Percentiles rank a stretch among this genome's conserved stretches.
Conservation (phyloP, 2,888 invertebrate species). For the Lycophotia porphyrea region DNA sequence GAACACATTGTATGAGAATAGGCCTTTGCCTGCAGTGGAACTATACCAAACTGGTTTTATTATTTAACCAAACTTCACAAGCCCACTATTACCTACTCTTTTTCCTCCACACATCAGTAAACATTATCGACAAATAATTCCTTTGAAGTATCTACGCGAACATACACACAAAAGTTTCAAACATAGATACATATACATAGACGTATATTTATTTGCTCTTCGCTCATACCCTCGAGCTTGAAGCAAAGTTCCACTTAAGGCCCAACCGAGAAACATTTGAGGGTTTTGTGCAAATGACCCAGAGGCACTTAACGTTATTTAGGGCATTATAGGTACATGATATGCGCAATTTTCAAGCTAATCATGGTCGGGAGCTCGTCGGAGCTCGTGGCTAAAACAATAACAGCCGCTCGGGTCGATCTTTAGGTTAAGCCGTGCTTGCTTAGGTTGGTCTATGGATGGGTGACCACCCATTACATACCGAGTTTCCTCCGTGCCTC, state of each 20-base stretch:
- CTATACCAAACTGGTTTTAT: background rate
- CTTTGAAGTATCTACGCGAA: slow-evolving; percentile 33
- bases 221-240: slow-evolving; percentile 35
- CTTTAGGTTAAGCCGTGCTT: too few relatives aligned
- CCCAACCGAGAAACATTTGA: slow-evolving; percentile 47
- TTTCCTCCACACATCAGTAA: background rate
- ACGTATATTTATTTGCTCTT: slow-evolving; percentile 42
- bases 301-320: slow-evolving; percentile 55
- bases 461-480: too few relatives aligned
- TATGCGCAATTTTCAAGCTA: slow-evolving; percentile 36
- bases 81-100: too few relatives aligned
- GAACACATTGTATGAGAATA: background rate
- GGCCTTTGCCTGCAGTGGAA: background rate
- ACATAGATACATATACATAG: slow-evolving; percentile 18
- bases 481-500: too few relatives aligned
- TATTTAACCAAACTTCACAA: background rate
- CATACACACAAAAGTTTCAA: slow-evolving; percentile 33
- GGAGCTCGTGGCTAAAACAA: too few relatives aligned
- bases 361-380: background rate
- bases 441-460: too few relatives aligned
- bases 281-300: slow-evolving; percentile 62
- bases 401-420: too few relatives aligned
- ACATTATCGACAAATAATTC: slow-evolving; percentile 38
- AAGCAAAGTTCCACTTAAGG: slow-evolving; percentile 47
- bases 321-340: slow-evolving; percentile 22